Conservation (phyloP, 92 coral and sea anemone genomes). For the Phymanthus crucifer region DNA sequence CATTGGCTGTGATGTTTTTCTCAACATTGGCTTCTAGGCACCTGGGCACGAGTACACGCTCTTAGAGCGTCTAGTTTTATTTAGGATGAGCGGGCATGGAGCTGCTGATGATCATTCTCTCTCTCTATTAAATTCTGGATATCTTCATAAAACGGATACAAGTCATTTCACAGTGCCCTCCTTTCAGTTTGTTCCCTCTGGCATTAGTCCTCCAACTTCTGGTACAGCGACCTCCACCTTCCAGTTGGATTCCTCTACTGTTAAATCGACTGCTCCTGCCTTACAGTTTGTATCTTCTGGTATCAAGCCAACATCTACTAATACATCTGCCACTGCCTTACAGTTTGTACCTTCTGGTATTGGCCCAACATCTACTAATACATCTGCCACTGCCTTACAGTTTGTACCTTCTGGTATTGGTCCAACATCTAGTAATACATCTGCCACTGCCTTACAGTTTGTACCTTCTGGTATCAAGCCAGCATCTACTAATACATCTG, state of each 20-base stretch:
- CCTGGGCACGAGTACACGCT: too few relatives aligned
- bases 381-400: background rate
- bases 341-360: background rate
- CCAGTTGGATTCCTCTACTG: background rate
- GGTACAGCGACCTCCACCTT: background rate
- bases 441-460: background rate
- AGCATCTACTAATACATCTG: background rate
- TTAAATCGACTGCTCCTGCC: background rate
- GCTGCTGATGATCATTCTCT: background rate
- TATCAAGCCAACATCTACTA: background rate
- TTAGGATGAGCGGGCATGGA: background rate
- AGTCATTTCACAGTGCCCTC: background rate
- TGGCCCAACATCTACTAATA: background rate
- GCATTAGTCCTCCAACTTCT: background rate
- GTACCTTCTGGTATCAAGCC: background rate
- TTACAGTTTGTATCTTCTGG: background rate
- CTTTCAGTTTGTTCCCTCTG: background rate
- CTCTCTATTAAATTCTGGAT: background rate
- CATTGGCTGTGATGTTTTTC: too few relatives aligned
- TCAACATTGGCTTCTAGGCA: too few relatives aligned
- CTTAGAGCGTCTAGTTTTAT: too few relatives aligned
- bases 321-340: background rate
- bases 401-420: background rate
- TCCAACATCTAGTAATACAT: background rate
- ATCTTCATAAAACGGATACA: background rate